phyloP scores from a whole-genome alignment of 2,888 invertebrate genomes.

The Atethmia centrago region DNA sequence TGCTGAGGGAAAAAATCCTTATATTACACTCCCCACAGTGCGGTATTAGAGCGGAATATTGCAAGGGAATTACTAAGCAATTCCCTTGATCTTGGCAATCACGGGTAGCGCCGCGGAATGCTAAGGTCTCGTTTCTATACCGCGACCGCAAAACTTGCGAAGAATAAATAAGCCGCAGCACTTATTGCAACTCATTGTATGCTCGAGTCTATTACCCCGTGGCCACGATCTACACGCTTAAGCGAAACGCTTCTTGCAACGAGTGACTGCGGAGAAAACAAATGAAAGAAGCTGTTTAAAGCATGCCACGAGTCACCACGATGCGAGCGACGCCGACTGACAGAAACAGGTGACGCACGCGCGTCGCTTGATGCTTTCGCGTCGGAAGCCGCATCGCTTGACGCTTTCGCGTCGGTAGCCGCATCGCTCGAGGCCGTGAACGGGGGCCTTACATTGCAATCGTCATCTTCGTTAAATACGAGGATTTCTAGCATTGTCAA shows the following conservation, averaged over 20 bases:
- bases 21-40: constrained; percentile 64
- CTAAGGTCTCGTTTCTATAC: constrained; percentile 37
- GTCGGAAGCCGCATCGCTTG: not conserved
- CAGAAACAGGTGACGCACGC: not conserved
- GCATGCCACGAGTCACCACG: too few relatives aligned
- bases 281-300: not conserved
- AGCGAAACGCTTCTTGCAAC: not conserved
- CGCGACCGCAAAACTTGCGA: constrained; percentile 13
- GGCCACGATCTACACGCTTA: not conserved
- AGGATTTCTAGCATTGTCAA: not conserved
- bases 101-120: constrained; percentile 64
- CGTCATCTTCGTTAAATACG: not conserved
- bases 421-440: not conserved
- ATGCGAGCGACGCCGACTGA: not conserved
- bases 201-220: not conserved
- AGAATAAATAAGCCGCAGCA: not conserved
- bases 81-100: constrained; percentile 71
- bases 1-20: constrained; percentile 56
- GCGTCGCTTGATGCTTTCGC: not conserved
- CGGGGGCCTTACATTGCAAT: not conserved
- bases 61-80: constrained; percentile 73
- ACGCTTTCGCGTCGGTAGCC: not conserved
- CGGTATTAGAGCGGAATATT: constrained; percentile 70
- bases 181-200: not conserved
- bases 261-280: not conserved